phyloP scores from a whole-genome alignment of 1,140 invertebrate species.

The Rhagoletis zephyria region DNA sequence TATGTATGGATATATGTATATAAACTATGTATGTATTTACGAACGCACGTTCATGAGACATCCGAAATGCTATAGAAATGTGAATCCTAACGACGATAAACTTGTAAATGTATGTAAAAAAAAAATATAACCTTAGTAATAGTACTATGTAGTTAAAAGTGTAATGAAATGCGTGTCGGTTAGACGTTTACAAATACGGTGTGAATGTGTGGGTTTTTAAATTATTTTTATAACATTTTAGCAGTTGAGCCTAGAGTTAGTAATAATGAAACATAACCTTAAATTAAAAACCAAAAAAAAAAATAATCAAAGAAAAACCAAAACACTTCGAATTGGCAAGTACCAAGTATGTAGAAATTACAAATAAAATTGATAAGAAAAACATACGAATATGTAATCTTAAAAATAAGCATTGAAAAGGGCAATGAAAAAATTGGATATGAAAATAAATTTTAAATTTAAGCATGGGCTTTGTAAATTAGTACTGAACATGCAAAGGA shows the following conservation, averaged over 20 bases:
- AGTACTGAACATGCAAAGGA: too few species aligned
- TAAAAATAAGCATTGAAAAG: background rate
- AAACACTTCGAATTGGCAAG: background rate
- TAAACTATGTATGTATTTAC: background rate
- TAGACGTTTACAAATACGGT: background rate
- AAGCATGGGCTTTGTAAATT: too few species aligned
- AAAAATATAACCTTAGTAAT: background rate
- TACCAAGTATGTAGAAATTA: background rate
- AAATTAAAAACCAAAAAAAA: background rate
- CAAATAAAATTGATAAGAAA: background rate
- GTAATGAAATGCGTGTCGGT: background rate
- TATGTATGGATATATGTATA: background rate
- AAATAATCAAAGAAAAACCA: background rate
- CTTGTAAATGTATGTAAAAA: constrained; percentile 24
- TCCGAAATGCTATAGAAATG: constrained; percentile 9
- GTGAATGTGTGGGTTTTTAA: constrained; percentile 30
- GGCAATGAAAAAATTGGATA: too few species aligned
- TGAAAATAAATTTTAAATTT: too few species aligned
- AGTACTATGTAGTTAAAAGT: background rate
- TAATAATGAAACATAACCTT: background rate
- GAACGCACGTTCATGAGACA: background rate
- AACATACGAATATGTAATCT: background rate
- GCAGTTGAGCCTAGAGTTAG: background rate
- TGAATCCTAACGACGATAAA: constrained; percentile 24
- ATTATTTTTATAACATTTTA: constrained; percentile 50